Evolutionary conservation across 2,888 invertebrate genomes (phyloP).

Genomic region (Agrilus biguttatus): DNA sequence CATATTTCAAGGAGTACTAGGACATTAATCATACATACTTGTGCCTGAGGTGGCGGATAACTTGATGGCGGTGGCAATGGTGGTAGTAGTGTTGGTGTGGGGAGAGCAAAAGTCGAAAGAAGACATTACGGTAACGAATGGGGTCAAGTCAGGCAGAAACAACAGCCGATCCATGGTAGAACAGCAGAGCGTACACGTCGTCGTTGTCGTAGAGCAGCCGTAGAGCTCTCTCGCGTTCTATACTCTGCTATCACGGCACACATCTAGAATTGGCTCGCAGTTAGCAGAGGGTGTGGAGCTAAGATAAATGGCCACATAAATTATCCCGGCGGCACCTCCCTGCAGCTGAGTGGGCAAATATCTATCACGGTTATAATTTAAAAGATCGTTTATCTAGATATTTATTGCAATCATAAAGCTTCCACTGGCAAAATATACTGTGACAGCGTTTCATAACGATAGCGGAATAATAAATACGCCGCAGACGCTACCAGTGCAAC

Average conservation of each 20-base stretch:
- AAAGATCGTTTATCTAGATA: slow-evolving; percentile 35
- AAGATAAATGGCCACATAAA: slow-evolving; percentile 36
- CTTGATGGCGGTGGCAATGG: too few relatives aligned
- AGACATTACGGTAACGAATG: slow-evolving; percentile 34
- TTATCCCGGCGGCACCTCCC: slow-evolving; percentile 30
- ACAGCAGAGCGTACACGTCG: too few relatives aligned
- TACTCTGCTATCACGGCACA: slow-evolving; percentile 31
- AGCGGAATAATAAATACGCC: slow-evolving; percentile 14
- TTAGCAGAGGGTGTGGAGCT: slow-evolving; percentile 35
- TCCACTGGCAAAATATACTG: slow-evolving; percentile 25
- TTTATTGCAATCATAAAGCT: slow-evolving; percentile 34
- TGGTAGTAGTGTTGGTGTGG: too few relatives aligned
- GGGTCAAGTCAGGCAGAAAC: slow-evolving; percentile 33
- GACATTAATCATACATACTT: slow-evolving; percentile 8
- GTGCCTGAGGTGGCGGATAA: too few relatives aligned
- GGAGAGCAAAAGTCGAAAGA: slow-evolving; percentile 23
- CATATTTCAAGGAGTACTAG: slow-evolving; percentile 1
- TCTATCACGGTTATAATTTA: slow-evolving; percentile 36
- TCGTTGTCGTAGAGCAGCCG: too few relatives aligned
- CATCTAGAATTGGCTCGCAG: slow-evolving; percentile 43
- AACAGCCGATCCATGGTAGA: slow-evolving; percentile 22
- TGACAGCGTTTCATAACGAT: slow-evolving; percentile 20
- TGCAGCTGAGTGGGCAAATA: slow-evolving; percentile 35
- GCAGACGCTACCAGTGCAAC: not conserved
- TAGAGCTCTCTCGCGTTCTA: slow-evolving; percentile 8